Evolutionary conservation across 1,140 invertebrate genomes (phyloP), one percentile per base, ranked within the genome.

Genomic region (Orussus abietinus): DNA sequence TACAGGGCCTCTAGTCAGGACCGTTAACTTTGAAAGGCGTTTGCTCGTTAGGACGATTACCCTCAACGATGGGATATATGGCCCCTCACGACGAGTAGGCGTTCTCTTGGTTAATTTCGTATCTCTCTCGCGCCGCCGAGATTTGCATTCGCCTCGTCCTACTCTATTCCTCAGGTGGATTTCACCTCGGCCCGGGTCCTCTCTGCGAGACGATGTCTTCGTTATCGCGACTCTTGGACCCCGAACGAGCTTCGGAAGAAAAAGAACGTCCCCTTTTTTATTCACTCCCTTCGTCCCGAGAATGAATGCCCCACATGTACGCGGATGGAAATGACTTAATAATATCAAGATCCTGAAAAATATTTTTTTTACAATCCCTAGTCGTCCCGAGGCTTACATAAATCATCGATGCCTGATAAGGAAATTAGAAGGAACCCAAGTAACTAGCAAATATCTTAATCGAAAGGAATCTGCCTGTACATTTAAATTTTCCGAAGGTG

Each of bases 71-170:
- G 12, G 31, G 12, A 17, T 49, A 49, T 40, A 42, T 45, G 42
- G 32, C 28, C 33, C n/a, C n/a, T n/a, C n/a, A 41, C 42, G 45
- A 49, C 42, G 38, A 49, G 47, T 49, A 49, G 47, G 47, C 47
- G 47, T 49, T 43, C 30, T 40, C 31, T 18, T 34, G 20, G 12
- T 31, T 31, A 20, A n/a, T 33, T 20, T 19, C 28, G 33, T 40
- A 19, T 14, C 34, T 36, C 12, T 17, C 6, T 34, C 4, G 32
- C 32, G 15, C 14, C 29, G 11, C 14, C 32, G 20, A 18, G 28
- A 21, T 29, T 40, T 40, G 11, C 14, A 10, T 5, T 9, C 18
- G 25, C 18, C 18, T 38, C 37, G 29, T 21, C 37, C 25, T 36
- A 22, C 34, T 19, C 34, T 36, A 19, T 36, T 21, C 11, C 25